Base-by-base conservation (phyloP, 1,140 invertebrate genomes). In the Dryas iulia region DNA sequence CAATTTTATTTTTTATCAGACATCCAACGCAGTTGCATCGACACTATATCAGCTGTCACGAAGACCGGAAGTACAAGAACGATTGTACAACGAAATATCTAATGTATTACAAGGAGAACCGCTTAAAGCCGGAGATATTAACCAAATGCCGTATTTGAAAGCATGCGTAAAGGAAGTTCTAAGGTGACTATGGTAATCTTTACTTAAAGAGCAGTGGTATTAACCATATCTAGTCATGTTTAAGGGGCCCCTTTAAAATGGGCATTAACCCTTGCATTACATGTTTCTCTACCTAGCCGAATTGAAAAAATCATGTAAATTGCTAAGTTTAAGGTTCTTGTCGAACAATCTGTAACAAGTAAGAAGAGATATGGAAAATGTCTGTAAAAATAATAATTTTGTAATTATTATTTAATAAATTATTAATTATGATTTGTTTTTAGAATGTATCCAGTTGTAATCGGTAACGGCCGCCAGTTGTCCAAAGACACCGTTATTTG, bases 141-240 rank as follows among this genome's bases (percentile, higher is more conserved):
- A 95, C 39, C 93, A 95, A 66, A 93, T 97, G 87, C 94, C 94
- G 1, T 98, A 97, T 77, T 89, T 98, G 26, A 96, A 96, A 84
- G 97, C 97, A 0, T 97, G 96, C 78, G 94, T 98, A 1, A 98
- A 97, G 84, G 97, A 98, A 93, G 96, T 96, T 7, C 93, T 98
- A 73, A 95, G 97, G 96, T 97, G 90, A 63, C 26, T 58, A 25
- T 61, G 8, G 5, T 39, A 6, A 39, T 39, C 6, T 0, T 14
- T n/a, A n/a, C n/a, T n/a, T n/a, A n/a, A n/a, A n/a, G n/a, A n/a
- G n/a, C n/a, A n/a, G n/a, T n/a, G n/a, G n/a, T n/a, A n/a, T n/a
- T n/a, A n/a, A n/a, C n/a, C n/a, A n/a, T n/a, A n/a, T n/a, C n/a
- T n/a, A n/a, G n/a, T n/a, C n/a, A n/a, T n/a, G n/a, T n/a, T n/a